Base-by-base conservation (phyloP, 2,888 invertebrate genomes). In the Drosophila mulleri region DNA sequence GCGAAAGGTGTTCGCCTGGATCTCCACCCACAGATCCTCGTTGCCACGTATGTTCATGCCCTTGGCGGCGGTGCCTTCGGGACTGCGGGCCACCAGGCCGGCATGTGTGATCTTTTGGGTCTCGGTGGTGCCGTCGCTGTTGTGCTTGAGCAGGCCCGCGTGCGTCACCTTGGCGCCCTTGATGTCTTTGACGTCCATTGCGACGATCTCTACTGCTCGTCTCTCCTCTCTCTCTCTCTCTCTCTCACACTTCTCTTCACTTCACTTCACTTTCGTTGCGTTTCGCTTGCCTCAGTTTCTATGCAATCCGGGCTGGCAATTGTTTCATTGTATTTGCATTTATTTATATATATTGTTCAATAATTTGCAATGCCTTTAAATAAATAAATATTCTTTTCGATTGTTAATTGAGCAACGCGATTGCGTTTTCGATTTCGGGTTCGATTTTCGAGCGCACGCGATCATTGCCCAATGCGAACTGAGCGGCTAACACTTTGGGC, bases 1-100 rank as follows among this genome's bases (percentile, higher is more conserved):
- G 84, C 97, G 95, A 92, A 99, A 99, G 44, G 99, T 99, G 93
- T 98, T 97, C 53, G 98, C 97, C 93, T 98, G 98, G 79, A 98
- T 98, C 92, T 98, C 98, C 59, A 98, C 97, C 98, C 98, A 98
- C 48, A 98, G 95, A 91, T 98, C 98, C 93, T 98, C 98, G 91
- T 97, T 96, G 80, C 98, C 98, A 91, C 97, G 98, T 92, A 98
- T 98, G 87, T 97, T 96, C 98, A 98, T 98, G 79, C 98, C 98
- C 91, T 97, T 97, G 80, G 98, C 98, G 1, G 98, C 98, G 57
- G 98, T 98, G 62, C 98, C 98, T 93, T 97, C 98, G 42, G 97
- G 96, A 91, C 97, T 98, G 60, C 98, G 95, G 35, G 98, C 98
- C 83, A 98, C 95, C 80, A 98, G 94, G 32, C 98, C 98, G 48